A percentile compares a stretch with the other conserved stretches of the same genome.
These are phyloP conservation scores for Phenganax marumi DNA, from an alignment of 92 coral and sea anemone genomes.

Conservation along the genomic window DNA sequence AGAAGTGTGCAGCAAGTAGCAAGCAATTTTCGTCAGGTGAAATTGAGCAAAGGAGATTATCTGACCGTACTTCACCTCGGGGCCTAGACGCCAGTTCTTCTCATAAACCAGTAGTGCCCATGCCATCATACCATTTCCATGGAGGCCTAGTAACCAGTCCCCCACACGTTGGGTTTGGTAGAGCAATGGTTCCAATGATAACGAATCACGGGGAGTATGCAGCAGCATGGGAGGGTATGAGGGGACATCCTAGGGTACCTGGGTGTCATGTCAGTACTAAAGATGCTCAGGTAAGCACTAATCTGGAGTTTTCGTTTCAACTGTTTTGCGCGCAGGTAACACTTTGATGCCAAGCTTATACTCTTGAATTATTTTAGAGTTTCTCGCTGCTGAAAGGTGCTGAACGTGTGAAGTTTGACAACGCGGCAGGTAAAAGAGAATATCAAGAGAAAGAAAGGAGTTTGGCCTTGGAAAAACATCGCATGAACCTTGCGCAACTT, in stretches of 20 bases:
- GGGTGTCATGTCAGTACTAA: constrained; percentile 74
- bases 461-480: constrained; percentile 73
- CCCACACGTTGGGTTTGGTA: background rate
- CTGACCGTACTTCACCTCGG: background rate
- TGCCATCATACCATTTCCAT: constrained; percentile 30
- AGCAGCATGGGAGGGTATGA: constrained; percentile 20
- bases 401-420: constrained; percentile 56
- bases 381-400: constrained; percentile 29
- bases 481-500: constrained; percentile 32
- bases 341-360: background rate
- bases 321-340: constrained; percentile 57
- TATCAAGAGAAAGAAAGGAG: constrained; percentile 67
- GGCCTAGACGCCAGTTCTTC: background rate
- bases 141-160: constrained; percentile 7
- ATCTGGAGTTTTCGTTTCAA: constrained; percentile 36
- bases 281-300: constrained; percentile 56
- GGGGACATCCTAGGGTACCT: constrained; percentile 75
- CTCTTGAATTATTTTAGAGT: constrained; percentile 72
- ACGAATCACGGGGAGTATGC: constrained; percentile 9
- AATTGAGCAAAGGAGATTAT: background rate
- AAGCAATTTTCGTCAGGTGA: background rate
- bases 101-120: constrained; percentile 15
- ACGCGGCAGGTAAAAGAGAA: constrained; percentile 68
- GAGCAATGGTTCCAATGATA: constrained; percentile 14
- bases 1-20: background rate